A percentile compares a stretch with the other conserved stretches of the same genome.
Conservation (phyloP, 2,797 vertebrate genomes). For the Valencia hispanica region DNA sequence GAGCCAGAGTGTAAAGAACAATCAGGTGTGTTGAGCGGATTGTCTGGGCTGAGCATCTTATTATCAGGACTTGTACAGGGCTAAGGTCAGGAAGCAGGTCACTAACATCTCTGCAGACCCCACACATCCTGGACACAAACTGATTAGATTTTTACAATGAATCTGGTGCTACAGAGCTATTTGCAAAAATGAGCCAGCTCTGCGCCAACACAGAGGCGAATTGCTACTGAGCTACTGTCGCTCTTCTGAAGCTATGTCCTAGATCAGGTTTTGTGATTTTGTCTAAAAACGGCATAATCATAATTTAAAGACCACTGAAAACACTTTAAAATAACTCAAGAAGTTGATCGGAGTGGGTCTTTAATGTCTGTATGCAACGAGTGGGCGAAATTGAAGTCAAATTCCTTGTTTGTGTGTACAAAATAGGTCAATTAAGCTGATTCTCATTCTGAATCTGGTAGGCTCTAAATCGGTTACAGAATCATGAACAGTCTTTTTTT, state of each 20-base stretch:
- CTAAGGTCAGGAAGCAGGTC: neutral
- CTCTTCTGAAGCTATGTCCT: no score
- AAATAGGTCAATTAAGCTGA: neutral
- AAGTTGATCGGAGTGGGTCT: no score
- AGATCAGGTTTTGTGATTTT: no score
- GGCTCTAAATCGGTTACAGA: neutral
- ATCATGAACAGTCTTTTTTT: neutral
- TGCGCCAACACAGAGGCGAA: no score
- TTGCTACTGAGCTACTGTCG: no score
- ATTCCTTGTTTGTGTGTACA: neutral
- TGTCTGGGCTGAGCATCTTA: neutral
- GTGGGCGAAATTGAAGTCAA: no score
- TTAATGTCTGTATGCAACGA: neutral
- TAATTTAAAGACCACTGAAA: no score
- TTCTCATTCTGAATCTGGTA: neutral
- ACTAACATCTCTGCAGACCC: neutral
- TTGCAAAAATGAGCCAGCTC: neutral
- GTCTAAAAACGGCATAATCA: no score
- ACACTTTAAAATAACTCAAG: no score
- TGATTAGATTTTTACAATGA: neutral
- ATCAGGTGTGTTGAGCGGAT: neutral
- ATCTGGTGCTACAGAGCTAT: neutral
- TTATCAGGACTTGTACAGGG: neutral
- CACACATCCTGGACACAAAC: neutral
- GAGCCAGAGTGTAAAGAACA: no score